Evolutionary conservation across 2,797 vertebrate species (phyloP).

Genomic region (Epinephelus awoara): DNA sequence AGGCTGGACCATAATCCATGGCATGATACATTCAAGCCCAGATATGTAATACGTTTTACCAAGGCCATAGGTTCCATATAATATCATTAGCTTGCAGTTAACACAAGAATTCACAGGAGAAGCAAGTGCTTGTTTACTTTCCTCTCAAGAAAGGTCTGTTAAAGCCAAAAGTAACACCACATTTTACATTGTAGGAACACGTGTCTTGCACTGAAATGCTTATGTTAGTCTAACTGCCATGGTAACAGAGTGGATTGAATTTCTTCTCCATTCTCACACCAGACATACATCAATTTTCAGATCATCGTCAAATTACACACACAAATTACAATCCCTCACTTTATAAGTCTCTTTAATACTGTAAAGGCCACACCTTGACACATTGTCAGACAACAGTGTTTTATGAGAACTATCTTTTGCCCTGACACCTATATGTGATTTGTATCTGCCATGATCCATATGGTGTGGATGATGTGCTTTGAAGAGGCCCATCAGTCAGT

Average conservation of each 20-base stretch:
- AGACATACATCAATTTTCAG: slow-evolving; percentile 35
- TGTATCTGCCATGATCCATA: slow-evolving; percentile 81
- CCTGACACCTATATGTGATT: slow-evolving; percentile 75
- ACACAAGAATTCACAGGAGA: slow-evolving; percentile 82
- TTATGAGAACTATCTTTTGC: slow-evolving; percentile 75
- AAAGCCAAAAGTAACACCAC: slow-evolving; percentile 79
- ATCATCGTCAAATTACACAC: slow-evolving; percentile 55
- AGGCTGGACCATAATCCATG: slow-evolving; percentile 88
- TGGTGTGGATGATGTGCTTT: slow-evolving; percentile 79
- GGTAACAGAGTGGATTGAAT: slow-evolving; percentile 69
- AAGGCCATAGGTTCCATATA: slow-evolving; percentile 88
- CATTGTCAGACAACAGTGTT: slow-evolving; percentile 72
- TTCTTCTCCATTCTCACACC: slow-evolving; percentile 58
- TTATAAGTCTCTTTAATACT: slow-evolving; percentile 46
- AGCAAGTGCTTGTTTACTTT: slow-evolving; percentile 76
- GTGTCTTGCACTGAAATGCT: slow-evolving; percentile 72
- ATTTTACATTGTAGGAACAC: slow-evolving; percentile 76
- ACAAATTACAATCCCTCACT: slow-evolving; percentile 69
- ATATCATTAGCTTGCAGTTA: slow-evolving; percentile 86
- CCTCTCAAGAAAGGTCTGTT: slow-evolving; percentile 67
- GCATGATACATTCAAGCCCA: slow-evolving; percentile 89
- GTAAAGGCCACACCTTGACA: slow-evolving; percentile 69
- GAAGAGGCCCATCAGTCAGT: slow-evolving; percentile 80
- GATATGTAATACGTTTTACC: slow-evolving; percentile 90
- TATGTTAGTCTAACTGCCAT: slow-evolving; percentile 68